Base-by-base conservation (phyloP, 2,797 vertebrate genomes). In the Coreius guichenoti region DNA sequence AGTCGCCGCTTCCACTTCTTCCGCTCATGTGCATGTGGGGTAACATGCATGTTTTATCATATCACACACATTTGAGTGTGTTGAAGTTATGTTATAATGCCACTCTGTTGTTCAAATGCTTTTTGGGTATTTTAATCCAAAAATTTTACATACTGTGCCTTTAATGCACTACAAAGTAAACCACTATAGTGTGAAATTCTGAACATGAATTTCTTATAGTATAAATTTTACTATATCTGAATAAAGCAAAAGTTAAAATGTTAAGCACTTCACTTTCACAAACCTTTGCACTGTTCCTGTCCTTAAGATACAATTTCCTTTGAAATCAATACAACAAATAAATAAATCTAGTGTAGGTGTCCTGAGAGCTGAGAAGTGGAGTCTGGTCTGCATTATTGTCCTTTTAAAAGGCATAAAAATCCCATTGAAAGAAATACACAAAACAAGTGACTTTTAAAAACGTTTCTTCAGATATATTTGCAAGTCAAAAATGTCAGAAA, bases 381-480 rank as follows among this genome's bases (percentile, higher is more conserved):
- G 2, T 56, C 11, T 54, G 12, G 31, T 23, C 21, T n/a, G 21
- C 31, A 17, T 3, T 39, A 1, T 21, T 7, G 9, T 33, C 1
- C 3, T 26, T 12, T 23, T 63, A 26, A 29, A 31, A 68, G 8
- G 36, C 36, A 70, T n/a, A 43, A 2, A n/a, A 19, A 26, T 26
- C 23, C 4, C 23, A 12, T 3, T 61, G 63, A 43, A 78, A 78
- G 14, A 63, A 61, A 78, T 3, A 58, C 54, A 45, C 14, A 78
- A 73, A 31, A 67, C 61, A 21, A 31, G 0, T 8, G 49, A 14
- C n/a, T 43, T 58, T 82, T 73, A 58, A 58, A 82, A 72, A 61
- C 8, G 31, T 47, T 61, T 70, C 36, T 72, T 73, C 63, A 69
- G 65, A 81, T 82, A 61, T 82, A 82, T 82, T 61, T 82, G 54